Evolutionary conservation across 2,113 vertebrate species (phyloP), one percentile per base, ranked within the genome.

Genomic region (Piprites chloris): DNA sequence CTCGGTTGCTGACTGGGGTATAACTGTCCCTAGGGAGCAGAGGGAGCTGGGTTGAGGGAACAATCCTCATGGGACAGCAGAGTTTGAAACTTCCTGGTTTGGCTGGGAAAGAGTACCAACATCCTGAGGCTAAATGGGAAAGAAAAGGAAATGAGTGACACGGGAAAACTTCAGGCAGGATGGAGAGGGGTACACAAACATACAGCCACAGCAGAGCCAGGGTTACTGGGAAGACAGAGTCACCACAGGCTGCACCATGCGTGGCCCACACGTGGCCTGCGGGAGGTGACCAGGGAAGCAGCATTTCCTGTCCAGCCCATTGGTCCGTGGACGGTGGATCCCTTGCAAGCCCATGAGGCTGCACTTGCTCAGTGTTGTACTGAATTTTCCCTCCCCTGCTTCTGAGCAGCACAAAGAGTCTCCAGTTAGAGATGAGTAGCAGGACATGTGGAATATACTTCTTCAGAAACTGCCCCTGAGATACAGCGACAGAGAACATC

Each of bases 161-260:
- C 14, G 15, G 41, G 53, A 19, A 68, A 44, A 41, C 32, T 59
- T 68, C 44, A 63, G 67, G 59, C 4, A 19, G 76, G 44, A 42
- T 37, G 49, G 39, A 44, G 46, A 85, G 46, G 19, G 5, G 37
- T 10, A n/a, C 1, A 0, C 3, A n/a, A 1, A 0, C 3, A 17
- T 62, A 80, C n/a, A 67, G 47, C 37, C 24, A 58, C 14, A 53
- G 72, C 35, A 46, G 65, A 59, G 49, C 16, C 2, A 5, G 35
- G 23, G 42, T 50, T 53, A n/a, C 69, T 53, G 30, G 62, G 69
- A 44, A 68, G 63, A 15, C 44, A 73, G 13, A 55, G 12, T 26
- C 18, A 37, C 24, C 44, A 52, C 15, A 39, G 53, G 8, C 21
- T 85, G 37, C 61, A 62, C 12, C 41, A 68, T 0, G 0, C 0